These are phyloP conservation scores for Tipula vernalis DNA, from an alignment of 2,888 invertebrate genomes.

Conservation along the genomic window DNA sequence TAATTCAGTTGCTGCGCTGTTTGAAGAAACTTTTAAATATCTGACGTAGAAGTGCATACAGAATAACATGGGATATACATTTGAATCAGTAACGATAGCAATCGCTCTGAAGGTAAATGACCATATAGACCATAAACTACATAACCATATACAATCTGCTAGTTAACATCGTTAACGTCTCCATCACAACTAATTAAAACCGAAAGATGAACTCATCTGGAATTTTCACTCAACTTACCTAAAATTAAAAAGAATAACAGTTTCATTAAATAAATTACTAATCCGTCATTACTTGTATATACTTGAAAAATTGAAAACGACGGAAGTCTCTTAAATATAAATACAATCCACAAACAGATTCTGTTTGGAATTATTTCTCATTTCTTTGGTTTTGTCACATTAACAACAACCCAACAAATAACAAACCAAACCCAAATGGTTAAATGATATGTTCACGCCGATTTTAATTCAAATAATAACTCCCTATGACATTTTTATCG, in stretches of 20 bases:
- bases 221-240: not conserved
- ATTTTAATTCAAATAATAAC: not conserved
- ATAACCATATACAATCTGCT: too few relatives aligned
- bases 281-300: not conserved
- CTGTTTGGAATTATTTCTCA: not conserved
- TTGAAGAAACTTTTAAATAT: too few relatives aligned
- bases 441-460: not conserved
- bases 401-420: not conserved
- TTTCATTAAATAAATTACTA: not conserved
- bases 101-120: too few relatives aligned
- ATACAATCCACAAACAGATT: not conserved
- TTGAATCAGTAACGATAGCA: too few relatives aligned
- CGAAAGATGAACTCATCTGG: not conserved
- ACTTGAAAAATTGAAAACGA: not conserved
- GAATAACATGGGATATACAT: too few relatives aligned
- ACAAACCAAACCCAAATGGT: not conserved
- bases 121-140: too few relatives aligned
- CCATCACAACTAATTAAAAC: not conserved
- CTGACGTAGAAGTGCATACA: too few relatives aligned
- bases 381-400: not conserved
- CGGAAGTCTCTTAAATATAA: not conserved
- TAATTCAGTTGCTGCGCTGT: too few relatives aligned
- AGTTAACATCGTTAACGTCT: not conserved
- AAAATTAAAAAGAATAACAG: not conserved
- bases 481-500: not conserved